phyloP scores from a whole-genome alignment of 2,113 vertebrate species.

The Eleginops maclovinus region DNA sequence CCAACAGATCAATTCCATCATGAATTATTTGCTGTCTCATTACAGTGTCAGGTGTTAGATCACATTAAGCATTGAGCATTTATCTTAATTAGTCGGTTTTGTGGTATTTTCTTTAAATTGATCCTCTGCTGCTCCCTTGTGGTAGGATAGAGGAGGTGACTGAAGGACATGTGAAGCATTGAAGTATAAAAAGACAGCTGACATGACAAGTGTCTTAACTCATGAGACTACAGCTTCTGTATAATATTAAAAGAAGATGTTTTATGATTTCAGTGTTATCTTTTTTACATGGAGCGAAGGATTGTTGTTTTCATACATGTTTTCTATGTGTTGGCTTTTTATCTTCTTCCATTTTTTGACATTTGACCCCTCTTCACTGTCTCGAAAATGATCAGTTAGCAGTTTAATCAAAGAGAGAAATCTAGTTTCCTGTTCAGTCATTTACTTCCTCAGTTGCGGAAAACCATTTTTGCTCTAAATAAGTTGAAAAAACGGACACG shows the following conservation, averaged over 20 bases:
- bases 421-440: background rate
- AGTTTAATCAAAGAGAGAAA: too few relatives aligned
- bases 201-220: too few relatives aligned
- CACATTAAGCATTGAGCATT: background rate
- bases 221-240: too few relatives aligned
- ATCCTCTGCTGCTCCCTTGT: slow-evolving; percentile 69
- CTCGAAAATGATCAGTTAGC: background rate
- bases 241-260: too few relatives aligned
- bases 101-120: background rate
- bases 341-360: background rate
- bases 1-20: background rate
- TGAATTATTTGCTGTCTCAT: background rate
- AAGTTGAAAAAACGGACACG: background rate
- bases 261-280: too few relatives aligned
- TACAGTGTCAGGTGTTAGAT: background rate
- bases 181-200: too few relatives aligned
- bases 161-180: background rate
- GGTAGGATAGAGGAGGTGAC: background rate
- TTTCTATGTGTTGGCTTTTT: background rate
- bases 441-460: too few relatives aligned
- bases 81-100: background rate
- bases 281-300: too few relatives aligned
- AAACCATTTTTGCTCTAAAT: background rate
- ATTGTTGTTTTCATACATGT: background rate
- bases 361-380: background rate